Evolutionary conservation across 1,140 invertebrate genomes (phyloP), one percentile per base, ranked within the genome.

Genomic region (Ganaspis sp.): DNA sequence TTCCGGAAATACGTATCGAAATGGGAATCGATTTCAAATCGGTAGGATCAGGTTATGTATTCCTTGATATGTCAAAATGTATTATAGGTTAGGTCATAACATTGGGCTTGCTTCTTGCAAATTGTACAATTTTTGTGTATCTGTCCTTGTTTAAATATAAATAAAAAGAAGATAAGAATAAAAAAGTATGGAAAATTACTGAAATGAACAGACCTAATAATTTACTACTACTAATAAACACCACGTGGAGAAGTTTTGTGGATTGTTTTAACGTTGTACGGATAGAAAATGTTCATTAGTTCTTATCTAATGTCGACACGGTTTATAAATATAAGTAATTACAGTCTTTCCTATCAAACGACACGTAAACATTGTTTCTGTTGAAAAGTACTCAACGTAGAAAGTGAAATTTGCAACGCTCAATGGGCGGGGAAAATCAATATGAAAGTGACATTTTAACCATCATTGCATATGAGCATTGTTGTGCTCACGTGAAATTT

Each of bases 381-480:
- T 17, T 17, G 3, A 17, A 17, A 17, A n/a, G 8, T 40, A 11
- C 8, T 4, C 1, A 34, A 26, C 23, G 15, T 64, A 15, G 23
- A 64, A 64, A 64, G 15, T 64, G 58, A 29, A 64, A 64, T 26
- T 29, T 58, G 2, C 26, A 64, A 21, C 29, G 58, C 23, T 15
- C 23, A 17, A 38, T 74, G 84, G 84, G 85, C 85, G 85, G 85
- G 81, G 85, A 86, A 87, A 87, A 87, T 87, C 85, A 85, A 87
- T 87, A 87, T 79, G 81, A 79, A 87, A 83, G 82, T 72, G 76
- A 69, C 78, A 78, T 83, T 84, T 80, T 70, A 80, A 86, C n/a
- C n/a, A n/a, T 84, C 74, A 40, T 45, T 73, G 69, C 69, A 78
- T 58, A 71, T 70, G 23, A 71, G 74, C 53, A 76, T 78, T 73